These are phyloP conservation scores for Ceramica pisi DNA, from an alignment of 2,888 invertebrate genomes.

Conservation along the genomic window DNA sequence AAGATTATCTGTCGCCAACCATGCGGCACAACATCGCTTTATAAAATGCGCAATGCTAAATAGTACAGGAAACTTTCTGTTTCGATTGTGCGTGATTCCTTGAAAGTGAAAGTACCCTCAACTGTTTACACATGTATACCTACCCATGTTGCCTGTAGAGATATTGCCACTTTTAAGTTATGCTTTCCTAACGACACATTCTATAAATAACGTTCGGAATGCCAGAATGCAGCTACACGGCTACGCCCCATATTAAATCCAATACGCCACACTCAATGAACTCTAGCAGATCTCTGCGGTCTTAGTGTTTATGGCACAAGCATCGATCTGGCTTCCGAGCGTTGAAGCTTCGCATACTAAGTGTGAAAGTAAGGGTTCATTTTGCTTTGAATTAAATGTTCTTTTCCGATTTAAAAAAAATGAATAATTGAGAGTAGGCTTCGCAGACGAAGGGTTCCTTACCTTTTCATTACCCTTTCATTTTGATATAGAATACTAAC, in stretches of 20 bases:
- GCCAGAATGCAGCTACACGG: background rate
- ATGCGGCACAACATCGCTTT: background rate
- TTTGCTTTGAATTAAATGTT: background rate
- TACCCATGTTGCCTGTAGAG: background rate
- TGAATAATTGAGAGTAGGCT: too few relatives aligned
- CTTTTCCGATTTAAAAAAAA: background rate
- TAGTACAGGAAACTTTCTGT: background rate
- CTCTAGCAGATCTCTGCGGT: background rate
- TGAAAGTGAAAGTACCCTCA: background rate
- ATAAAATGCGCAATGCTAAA: background rate
- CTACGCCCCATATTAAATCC: background rate
- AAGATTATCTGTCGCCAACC: too few relatives aligned
- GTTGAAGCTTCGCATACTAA: background rate
- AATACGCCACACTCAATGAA: conserved; percentile 4
- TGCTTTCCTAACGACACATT: background rate
- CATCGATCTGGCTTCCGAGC: background rate
- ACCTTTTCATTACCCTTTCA: too few relatives aligned
- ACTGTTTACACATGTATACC: background rate
- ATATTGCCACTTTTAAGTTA: background rate
- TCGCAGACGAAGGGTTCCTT: too few relatives aligned
- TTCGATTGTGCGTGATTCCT: background rate
- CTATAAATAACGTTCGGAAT: conserved; percentile 1
- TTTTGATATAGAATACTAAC: too few relatives aligned
- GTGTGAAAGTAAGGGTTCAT: background rate
- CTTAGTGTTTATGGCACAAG: conserved; percentile 12